Evolutionary conservation across 2,888 invertebrate species (phyloP).

Genomic region (Agriopis leucophaearia): DNA sequence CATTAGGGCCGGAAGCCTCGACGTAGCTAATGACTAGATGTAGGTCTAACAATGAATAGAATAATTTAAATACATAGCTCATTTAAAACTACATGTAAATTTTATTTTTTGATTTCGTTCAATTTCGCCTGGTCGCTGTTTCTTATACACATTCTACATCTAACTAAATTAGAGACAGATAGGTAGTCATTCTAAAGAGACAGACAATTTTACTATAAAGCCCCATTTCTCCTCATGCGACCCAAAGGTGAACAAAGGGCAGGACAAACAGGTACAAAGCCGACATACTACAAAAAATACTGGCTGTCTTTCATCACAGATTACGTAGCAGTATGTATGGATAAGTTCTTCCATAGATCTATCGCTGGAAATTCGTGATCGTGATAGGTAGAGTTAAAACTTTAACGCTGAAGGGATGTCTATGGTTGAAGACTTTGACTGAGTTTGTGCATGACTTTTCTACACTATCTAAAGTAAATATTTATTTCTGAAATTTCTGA

Average conservation of each 20-base stretch:
- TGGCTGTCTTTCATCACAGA: conserved; percentile 3
- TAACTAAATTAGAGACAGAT: no score
- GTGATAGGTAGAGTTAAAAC: not conserved
- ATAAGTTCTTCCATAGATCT: not conserved
- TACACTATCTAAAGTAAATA: not conserved
- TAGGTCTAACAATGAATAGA: no score
- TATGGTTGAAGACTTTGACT: not conserved
- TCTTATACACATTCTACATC: no score
- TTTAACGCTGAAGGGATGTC: conserved; percentile 9
- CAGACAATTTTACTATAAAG: not conserved
- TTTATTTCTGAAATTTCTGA: no score
- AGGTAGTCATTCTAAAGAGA: no score
- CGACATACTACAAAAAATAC: conserved; percentile 1
- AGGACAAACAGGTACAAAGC: conserved; percentile 2
- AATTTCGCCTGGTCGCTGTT: no score
- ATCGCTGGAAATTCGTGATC: conserved; percentile 5
- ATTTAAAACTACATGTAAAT: no score
- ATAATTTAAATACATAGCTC: no score
- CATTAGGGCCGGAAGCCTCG: no score
- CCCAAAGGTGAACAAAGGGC: conserved; percentile 8
- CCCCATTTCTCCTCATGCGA: not conserved
- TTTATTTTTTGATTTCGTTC: no score
- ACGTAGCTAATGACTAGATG: no score
- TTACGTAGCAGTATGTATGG: not conserved
- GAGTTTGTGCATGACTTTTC: not conserved